Evolutionary conservation across 2,113 vertebrate species (phyloP).

Genomic region (Nycticorax nycticorax): DNA sequence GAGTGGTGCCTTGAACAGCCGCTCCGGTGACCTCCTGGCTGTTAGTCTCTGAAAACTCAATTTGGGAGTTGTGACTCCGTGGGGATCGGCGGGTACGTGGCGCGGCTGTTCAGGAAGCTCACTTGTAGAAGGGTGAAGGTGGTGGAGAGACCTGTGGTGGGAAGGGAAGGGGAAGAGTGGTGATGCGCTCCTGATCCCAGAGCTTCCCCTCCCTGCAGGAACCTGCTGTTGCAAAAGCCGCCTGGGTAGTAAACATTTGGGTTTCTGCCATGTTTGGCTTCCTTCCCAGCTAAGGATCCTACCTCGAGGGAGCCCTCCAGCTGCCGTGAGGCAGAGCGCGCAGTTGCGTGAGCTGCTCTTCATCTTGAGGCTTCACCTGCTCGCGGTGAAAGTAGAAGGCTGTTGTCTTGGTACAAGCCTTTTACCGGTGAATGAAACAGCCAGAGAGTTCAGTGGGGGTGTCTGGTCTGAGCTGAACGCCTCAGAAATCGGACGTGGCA

Average conservation of each 20-base stretch:
- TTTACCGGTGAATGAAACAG: neutral
- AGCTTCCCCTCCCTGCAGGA: neutral
- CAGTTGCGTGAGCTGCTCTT: neutral
- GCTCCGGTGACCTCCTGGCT: rapidly evolving
- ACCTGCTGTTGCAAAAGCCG: neutral
- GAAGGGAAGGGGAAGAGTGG: neutral
- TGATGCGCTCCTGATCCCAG: neutral
- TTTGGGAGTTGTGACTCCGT: neutral
- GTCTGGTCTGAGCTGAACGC: neutral
- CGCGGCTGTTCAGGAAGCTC: neutral
- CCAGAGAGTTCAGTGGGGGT: neutral
- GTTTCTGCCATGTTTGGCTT: neutral
- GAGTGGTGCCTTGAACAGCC: rapidly evolving
- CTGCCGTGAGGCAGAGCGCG: neutral
- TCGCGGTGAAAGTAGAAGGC: neutral
- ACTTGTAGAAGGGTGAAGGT: neutral
- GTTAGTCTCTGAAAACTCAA: neutral
- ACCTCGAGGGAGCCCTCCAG: neutral
- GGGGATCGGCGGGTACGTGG: neutral
- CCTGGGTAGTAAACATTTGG: neutral
- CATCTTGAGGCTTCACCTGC: neutral
- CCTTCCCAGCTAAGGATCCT: neutral
- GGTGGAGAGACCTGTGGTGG: neutral
- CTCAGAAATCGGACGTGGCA: neutral
- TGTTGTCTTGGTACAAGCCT: neutral